Evolutionary conservation across 2,113 vertebrate genomes (phyloP).

Genomic region (Pandion haliaetus): DNA sequence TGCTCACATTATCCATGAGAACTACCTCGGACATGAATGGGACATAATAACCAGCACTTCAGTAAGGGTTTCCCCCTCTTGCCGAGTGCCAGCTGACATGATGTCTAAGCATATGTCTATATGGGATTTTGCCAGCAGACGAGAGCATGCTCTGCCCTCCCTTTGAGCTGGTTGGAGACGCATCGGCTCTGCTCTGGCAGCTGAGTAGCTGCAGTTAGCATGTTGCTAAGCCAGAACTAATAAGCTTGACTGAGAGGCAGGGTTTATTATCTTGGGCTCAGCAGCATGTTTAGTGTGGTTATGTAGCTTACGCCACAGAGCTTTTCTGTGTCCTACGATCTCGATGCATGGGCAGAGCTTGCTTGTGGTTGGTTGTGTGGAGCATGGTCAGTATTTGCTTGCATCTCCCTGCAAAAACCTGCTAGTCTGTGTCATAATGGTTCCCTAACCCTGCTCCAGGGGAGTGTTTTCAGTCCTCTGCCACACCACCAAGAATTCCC

Average conservation of each 20-base stretch:
- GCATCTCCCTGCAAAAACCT: neutral
- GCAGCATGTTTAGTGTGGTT: neutral
- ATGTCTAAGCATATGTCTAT: constrained; percentile 37
- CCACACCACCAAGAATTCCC: neutral
- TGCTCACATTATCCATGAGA: neutral
- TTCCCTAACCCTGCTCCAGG: neutral
- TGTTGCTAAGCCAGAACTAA: constrained; percentile 36
- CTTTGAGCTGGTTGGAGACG: constrained; percentile 16
- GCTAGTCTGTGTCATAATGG: neutral
- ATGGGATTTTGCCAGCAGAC: constrained; percentile 43
- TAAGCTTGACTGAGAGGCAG: constrained; percentile 1
- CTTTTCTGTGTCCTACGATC: neutral
- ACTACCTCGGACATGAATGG: neutral
- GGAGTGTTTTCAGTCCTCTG: neutral
- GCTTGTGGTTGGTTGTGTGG: fast-evolving
- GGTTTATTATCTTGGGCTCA: neutral
- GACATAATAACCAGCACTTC: neutral
- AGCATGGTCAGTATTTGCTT: neutral
- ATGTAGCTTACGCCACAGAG: neutral
- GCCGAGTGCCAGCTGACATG: constrained; percentile 7
- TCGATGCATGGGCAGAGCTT: fast-evolving
- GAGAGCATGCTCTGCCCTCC: neutral
- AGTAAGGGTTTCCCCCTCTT: neutral
- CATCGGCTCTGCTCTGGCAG: constrained; percentile 5
- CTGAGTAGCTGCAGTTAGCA: neutral